Evolutionary conservation across 1,140 invertebrate species (phyloP).

Genomic region (Pogonus chalceus): DNA sequence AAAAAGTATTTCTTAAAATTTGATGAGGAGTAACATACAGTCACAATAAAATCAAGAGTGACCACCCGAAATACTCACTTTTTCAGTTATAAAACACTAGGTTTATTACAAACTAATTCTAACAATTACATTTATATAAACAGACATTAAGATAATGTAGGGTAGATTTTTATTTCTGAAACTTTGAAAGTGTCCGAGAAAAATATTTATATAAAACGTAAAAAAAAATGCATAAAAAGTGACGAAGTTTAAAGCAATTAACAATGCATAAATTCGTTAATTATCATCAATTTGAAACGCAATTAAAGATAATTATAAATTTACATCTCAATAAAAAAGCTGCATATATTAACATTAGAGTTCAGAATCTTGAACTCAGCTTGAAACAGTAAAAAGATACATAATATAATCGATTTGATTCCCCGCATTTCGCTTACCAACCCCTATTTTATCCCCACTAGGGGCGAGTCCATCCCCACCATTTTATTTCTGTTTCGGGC

Average conservation of each 20-base stretch:
- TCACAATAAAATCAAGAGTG: no score
- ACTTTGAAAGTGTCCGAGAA: no score
- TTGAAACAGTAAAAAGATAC: constrained; percentile 5
- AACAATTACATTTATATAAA: neutral
- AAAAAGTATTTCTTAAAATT: no score
- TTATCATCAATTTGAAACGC: neutral
- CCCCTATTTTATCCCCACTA: neutral
- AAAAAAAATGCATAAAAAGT: neutral
- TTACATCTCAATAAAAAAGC: constrained; percentile 5
- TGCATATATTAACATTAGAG: constrained; percentile 3
- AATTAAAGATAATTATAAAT: constrained; percentile 4
- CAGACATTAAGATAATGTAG: no score
- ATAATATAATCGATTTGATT: constrained; percentile 5
- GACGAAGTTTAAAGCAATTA: neutral
- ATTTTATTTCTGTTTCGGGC: neutral
- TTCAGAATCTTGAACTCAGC: constrained; percentile 2
- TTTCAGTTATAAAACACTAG: neutral
- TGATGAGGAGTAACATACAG: no score
- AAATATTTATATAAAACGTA: neutral
- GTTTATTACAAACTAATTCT: neutral
- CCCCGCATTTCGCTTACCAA: neutral
- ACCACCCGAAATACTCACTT: neutral
- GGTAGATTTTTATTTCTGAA: no score
- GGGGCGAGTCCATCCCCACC: neutral
- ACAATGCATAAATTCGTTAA: constrained; percentile 1